Evolutionary conservation across 2,797 vertebrate species (phyloP).

Genomic region (Lacerta viridis): DNA sequence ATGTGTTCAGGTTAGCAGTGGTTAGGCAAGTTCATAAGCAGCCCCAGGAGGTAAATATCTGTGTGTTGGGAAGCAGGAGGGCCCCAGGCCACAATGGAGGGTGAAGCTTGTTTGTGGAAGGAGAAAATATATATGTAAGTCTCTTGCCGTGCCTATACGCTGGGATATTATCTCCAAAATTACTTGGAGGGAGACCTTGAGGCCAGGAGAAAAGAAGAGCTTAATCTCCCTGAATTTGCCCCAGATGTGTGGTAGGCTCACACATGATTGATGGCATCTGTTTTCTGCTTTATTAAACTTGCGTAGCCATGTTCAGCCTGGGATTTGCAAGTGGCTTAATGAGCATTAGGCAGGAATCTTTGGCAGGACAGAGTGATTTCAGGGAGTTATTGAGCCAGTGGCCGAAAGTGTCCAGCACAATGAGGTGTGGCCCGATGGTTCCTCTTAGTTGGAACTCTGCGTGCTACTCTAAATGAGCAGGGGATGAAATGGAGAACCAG

Average conservation of each 20-base stretch:
- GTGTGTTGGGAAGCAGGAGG: neutral
- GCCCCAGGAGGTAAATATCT: neutral
- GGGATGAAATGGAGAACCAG: constrained; percentile 25
- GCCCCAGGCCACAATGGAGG: neutral
- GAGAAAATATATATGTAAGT: constrained; percentile 10
- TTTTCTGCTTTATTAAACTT: constrained; percentile 84
- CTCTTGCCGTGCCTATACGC: neutral
- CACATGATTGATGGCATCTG: constrained; percentile 83
- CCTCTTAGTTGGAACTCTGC: constrained; percentile 3
- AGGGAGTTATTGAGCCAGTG: constrained; percentile 74
- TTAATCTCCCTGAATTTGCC: constrained; percentile 66
- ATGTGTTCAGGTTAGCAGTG: neutral
- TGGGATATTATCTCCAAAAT: constrained; percentile 40
- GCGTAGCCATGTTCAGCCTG: constrained; percentile 76
- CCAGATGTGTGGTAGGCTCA: constrained; percentile 71
- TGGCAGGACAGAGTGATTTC: constrained; percentile 79
- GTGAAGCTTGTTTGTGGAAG: neutral
- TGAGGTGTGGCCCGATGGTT: neutral
- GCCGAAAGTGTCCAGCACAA: constrained; percentile 74
- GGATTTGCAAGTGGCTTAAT: constrained; percentile 85
- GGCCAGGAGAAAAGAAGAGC: constrained; percentile 57
- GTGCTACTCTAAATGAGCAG: constrained; percentile 8
- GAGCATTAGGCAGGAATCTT: constrained; percentile 83
- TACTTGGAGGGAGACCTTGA: constrained; percentile 58
- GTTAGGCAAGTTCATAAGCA: neutral